Conservation (phyloP, 2,113 vertebrate genomes). For the Poecilia latipinna region DNA sequence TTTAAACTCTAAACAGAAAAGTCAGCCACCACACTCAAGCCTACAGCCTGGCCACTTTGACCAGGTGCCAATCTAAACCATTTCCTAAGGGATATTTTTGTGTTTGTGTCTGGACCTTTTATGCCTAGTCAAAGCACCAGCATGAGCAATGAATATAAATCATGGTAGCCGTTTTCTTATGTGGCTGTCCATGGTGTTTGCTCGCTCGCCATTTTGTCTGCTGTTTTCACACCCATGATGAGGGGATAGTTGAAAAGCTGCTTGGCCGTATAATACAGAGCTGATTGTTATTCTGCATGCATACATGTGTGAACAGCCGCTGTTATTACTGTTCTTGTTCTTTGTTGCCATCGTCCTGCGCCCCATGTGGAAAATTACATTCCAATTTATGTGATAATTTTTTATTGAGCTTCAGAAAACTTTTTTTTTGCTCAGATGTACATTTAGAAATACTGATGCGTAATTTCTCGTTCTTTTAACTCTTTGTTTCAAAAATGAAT, state of each 20-base stretch:
- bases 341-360: slow-evolving; percentile 18
- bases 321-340: slow-evolving; percentile 60
- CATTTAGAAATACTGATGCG: no score
- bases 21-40: not conserved
- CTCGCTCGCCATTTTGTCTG: slow-evolving; percentile 53
- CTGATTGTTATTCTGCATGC: slow-evolving; percentile 71
- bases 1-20: not conserved
- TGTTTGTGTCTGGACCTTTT: not conserved
- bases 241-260: slow-evolving; percentile 50
- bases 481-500: not conserved
- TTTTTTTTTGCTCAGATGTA: not conserved
- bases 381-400: slow-evolving; percentile 26
- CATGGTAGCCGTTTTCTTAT: slow-evolving; percentile 10
- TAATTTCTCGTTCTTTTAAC: not conserved
- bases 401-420: slow-evolving; percentile 7
- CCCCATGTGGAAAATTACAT: not conserved
- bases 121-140: slow-evolving; percentile 27
- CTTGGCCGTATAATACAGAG: slow-evolving; percentile 35
- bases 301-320: slow-evolving; percentile 54
- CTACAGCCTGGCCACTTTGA: not conserved
- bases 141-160: slow-evolving; percentile 23
- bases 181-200: not conserved
- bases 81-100: slow-evolving; percentile 17
- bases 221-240: slow-evolving; percentile 38
- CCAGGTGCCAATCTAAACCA: not conserved